Evolutionary conservation across 1,140 invertebrate genomes (phyloP).

Genomic region (Meteorus sp.): DNA sequence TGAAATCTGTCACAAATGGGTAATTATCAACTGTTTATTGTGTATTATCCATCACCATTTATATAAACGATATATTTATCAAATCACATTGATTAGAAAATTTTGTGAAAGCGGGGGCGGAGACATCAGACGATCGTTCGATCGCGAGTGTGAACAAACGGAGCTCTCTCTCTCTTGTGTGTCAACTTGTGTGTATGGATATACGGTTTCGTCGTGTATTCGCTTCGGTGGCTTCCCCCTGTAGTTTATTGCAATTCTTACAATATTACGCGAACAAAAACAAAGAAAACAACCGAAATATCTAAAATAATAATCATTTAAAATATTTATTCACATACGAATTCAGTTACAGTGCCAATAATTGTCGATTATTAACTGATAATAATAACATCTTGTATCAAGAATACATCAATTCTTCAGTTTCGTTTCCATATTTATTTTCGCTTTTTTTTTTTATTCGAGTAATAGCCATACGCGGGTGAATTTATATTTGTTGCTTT

Average conservation of each 20-base stretch:
- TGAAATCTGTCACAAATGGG: conserved; percentile 54
- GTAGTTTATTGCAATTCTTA: neutral
- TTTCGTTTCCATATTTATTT: no score
- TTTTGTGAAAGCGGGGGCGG: neutral
- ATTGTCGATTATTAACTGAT: no score
- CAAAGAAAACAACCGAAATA: neutral
- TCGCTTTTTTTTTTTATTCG: neutral
- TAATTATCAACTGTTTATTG: conserved; percentile 42
- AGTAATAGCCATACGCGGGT: neutral
- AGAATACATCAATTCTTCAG: no score
- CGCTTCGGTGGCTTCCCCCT: conserved; percentile 10
- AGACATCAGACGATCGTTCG: conserved; percentile 23
- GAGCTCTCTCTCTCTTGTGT: no score
- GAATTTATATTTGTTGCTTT: conserved; percentile 4
- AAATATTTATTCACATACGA: no score
- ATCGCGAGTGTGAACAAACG: conserved; percentile 30
- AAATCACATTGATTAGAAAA: neutral
- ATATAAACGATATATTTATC: neutral
- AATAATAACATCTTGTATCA: no score
- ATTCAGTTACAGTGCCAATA: no score
- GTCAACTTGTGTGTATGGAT: conserved; percentile 24
- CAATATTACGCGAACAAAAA: neutral
- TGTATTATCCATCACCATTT: conserved; percentile 2
- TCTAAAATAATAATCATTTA: conserved; percentile 15
- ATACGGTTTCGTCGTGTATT: conserved; percentile 21